Base-by-base conservation (phyloP, 2,888 invertebrate genomes). In the Automeris io region DNA sequence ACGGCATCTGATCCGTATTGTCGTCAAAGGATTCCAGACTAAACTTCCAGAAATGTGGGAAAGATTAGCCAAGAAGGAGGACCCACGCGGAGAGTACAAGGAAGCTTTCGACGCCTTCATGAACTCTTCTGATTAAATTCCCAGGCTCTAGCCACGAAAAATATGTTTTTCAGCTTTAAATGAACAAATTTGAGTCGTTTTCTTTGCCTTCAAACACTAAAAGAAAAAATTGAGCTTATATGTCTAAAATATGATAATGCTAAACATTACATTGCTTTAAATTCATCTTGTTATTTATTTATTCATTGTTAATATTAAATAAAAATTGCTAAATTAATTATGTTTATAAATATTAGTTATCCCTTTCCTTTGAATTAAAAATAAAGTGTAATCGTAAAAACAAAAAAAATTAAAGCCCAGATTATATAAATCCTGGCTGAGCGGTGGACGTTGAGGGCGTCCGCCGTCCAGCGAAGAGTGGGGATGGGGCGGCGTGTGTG, bases 41-140 rank as follows among this genome's bases (percentile, higher is more conserved):
- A 87, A 92, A 42, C 88, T 90, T 46, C 90, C 90, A 0, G 87
- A 89, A 0, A 68, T 89, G 51, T 95, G 92, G 91, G 73, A 88
- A 1, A 70, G 88, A 43, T 76, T 95, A 11, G 87, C 90, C 48
- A 72, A 77, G 35, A 91, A 92, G 65, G 92, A 91, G 63, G 94
- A 95, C 70, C 91, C 91, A 3, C 77, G 88, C 0, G 90, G 90
- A 11, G 55, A 85, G 40, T 93, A 90, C 86, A 88, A 86, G 48
- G 75, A 74, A 42, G 82, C 83, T 46, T 92, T 93, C 69, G 73
- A 87, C 22, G 71, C 76, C 5, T 85, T 86, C 60, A 43, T 83
- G 2, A 54, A 59, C 2, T 52, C 45, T 1, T 41, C 61, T 0
- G 54, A 77, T 40, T 82, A 74, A 60, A 51, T 23, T n/a, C n/a